Conservation (phyloP, 2,797 vertebrate species). For the Eptatretus atami region DNA sequence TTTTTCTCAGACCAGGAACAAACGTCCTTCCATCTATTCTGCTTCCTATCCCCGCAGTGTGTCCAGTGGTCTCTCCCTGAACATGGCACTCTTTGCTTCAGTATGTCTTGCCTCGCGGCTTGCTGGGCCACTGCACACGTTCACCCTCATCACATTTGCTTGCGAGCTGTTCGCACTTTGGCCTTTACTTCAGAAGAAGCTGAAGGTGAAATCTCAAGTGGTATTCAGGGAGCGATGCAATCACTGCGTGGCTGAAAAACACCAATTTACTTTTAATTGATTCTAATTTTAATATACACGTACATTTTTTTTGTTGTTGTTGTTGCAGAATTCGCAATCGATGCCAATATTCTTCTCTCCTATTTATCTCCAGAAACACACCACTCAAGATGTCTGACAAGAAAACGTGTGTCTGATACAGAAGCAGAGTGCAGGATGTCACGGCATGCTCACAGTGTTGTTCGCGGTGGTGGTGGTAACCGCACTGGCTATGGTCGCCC, state of each 20-base stretch:
- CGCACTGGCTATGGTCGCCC: constrained; percentile 27
- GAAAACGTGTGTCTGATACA: neutral
- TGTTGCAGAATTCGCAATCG: too few relatives aligned
- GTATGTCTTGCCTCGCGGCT: constrained; percentile 73
- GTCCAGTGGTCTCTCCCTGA: constrained; percentile 66
- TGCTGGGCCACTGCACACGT: constrained; percentile 50
- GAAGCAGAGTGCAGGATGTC: constrained; percentile 21
- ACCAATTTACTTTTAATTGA: too few relatives aligned
- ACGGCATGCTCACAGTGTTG: constrained; percentile 27
- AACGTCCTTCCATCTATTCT: constrained; percentile 19
- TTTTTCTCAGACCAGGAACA: too few relatives aligned
- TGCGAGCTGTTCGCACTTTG: constrained; percentile 76
- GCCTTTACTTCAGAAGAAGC: constrained; percentile 57
- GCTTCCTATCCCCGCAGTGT: constrained; percentile 21
- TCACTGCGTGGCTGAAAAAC: neutral
- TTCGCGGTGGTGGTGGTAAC: constrained; percentile 28
- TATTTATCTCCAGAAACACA: too few relatives aligned
- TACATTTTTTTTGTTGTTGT: too few relatives aligned
- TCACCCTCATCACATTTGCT: constrained; percentile 64
- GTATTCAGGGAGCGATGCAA: neutral
- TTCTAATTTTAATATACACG: too few relatives aligned
- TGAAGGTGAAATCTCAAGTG: constrained; percentile 14
- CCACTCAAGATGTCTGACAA: too few relatives aligned
- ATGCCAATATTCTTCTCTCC: too few relatives aligned
- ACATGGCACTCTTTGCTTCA: constrained; percentile 70